phyloP scores from a whole-genome alignment of 2,888 invertebrate genomes.

The Globia sparganii region DNA sequence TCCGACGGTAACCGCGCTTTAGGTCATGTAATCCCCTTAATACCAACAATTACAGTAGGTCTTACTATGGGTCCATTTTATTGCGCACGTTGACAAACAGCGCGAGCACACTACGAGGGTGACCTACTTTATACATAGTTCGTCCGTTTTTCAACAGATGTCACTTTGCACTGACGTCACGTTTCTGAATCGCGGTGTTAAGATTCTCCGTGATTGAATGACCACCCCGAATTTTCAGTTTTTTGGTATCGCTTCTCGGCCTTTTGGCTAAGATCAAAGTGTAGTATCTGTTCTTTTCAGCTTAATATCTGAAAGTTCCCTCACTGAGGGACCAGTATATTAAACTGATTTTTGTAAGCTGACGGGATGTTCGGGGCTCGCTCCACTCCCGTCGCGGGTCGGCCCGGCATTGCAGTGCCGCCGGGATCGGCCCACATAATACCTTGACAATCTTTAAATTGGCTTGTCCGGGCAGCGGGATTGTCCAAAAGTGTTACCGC shows the following conservation, averaged over 20 bases:
- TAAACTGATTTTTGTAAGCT: constrained; percentile 33
- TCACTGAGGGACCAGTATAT: constrained; percentile 46
- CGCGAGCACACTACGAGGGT: neutral
- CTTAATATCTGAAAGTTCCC: constrained; percentile 41
- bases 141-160: constrained; percentile 23
- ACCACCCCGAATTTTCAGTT: too few species aligned
- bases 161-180: constrained; percentile 39
- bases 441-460: neutral
- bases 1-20: too few species aligned
- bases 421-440: constrained; percentile 1
- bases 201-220: constrained; percentile 8
- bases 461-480: too few species aligned
- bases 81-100: constrained; percentile 22
- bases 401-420: too few species aligned
- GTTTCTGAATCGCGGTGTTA: constrained; percentile 35
- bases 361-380: too few species aligned
- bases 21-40: too few species aligned
- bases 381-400: too few species aligned
- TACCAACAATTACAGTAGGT: constrained; percentile 20
- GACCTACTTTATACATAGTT: constrained; percentile 21
- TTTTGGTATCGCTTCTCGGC: too few species aligned
- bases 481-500: too few species aligned
- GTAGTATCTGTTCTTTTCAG: constrained; percentile 33
- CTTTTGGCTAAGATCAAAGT: too few species aligned
- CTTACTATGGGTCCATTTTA: constrained; percentile 32